Conservation (phyloP, 1,140 invertebrate species). For the Andrena cerasifolii region DNA sequence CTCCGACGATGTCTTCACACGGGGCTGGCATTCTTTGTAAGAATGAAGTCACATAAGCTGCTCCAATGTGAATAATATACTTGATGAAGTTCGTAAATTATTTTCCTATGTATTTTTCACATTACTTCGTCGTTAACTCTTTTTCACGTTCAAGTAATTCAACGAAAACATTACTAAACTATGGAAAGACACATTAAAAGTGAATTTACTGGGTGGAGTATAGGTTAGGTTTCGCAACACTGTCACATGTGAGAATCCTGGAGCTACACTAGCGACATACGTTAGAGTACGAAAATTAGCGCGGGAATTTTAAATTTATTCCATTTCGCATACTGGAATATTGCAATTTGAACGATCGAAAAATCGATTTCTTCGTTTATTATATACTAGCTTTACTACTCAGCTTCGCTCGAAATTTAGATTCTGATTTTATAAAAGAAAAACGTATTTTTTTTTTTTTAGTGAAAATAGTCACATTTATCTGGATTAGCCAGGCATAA, state of each 20-base stretch:
- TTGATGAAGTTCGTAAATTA: not conserved
- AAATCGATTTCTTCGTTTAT: too few relatives aligned
- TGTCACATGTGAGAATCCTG: not conserved
- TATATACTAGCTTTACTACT: too few relatives aligned
- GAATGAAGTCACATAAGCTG: not conserved
- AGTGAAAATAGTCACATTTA: too few relatives aligned
- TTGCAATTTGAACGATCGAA: too few relatives aligned
- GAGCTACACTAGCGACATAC: not conserved
- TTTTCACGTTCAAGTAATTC: not conserved
- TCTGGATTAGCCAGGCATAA: too few relatives aligned
- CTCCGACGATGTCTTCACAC: conserved; percentile 87
- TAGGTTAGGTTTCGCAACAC: not conserved
- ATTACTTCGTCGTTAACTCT: not conserved
- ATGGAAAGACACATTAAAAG: not conserved
- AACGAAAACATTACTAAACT: not conserved
- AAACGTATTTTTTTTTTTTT: too few relatives aligned
- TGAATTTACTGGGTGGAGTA: not conserved
- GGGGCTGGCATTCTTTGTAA: conserved; percentile 81
- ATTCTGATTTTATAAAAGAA: too few relatives aligned
- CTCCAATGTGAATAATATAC: too few relatives aligned
- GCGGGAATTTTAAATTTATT: not conserved
- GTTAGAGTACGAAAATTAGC: not conserved
- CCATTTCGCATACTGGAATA: not conserved
- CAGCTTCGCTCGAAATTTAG: too few relatives aligned
- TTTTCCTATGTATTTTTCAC: not conserved